Evolutionary conservation across 2,113 vertebrate genomes (phyloP).

Genomic region (Prunella fulvescens): DNA sequence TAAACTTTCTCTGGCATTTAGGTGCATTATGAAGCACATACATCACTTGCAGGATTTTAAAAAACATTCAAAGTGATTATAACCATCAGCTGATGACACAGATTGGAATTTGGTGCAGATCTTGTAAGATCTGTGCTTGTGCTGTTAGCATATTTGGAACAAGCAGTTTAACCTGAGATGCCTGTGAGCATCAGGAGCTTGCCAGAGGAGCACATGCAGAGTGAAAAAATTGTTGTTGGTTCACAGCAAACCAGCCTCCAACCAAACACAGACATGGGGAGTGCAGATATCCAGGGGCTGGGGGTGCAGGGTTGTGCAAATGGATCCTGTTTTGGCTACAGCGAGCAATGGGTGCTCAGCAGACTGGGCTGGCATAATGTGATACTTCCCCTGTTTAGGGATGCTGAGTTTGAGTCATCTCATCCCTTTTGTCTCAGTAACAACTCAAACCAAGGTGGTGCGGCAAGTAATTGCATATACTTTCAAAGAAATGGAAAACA

Average conservation of each 20-base stretch:
- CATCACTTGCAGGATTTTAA: rapidly evolving
- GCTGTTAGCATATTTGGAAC: neutral
- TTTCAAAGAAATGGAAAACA: neutral
- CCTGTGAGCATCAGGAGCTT: neutral
- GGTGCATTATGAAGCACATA: neutral
- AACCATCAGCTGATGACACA: neutral
- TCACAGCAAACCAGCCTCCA: neutral
- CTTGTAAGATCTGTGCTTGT: neutral
- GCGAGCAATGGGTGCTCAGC: neutral
- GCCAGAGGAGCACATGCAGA: neutral
- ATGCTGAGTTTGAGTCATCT: neutral
- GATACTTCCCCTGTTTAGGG: neutral
- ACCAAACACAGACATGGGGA: rapidly evolving
- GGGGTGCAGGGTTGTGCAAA: neutral
- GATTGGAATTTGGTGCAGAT: neutral
- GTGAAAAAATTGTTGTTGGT: neutral
- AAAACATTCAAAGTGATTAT: neutral
- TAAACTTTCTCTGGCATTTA: neutral
- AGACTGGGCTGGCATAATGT: neutral
- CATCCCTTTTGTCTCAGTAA: neutral
- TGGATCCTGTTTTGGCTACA: neutral
- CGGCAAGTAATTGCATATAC: neutral
- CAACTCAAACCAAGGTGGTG: neutral
- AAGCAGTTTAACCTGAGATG: neutral
- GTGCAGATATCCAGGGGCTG: neutral